phyloP scores from a whole-genome alignment of 2,797 vertebrate genomes.

The Schizopygopsis pylzovi region DNA sequence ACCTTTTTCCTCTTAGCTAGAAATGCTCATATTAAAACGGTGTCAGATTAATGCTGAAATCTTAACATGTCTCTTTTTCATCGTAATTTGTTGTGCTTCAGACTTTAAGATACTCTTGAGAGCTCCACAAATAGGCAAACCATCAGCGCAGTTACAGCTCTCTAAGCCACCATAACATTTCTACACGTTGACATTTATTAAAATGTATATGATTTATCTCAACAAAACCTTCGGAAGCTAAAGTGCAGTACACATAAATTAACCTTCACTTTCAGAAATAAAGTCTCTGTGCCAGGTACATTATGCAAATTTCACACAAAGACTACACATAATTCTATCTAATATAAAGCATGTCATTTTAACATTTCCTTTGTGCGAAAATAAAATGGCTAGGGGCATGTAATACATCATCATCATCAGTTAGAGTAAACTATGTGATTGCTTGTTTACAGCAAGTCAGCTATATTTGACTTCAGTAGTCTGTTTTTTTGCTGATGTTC shows the following conservation, averaged over 20 bases:
- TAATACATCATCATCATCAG: constrained; percentile 23
- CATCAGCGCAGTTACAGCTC: background rate
- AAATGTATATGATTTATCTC: constrained; percentile 39
- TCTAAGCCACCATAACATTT: constrained; percentile 17
- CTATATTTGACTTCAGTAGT: constrained; percentile 20
- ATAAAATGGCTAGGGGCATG: constrained; percentile 32
- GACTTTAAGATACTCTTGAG: background rate
- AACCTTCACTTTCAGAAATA: constrained; percentile 40
- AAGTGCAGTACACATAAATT: constrained; percentile 48
- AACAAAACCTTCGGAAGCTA: background rate
- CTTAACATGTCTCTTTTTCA: background rate
- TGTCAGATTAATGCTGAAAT: constrained; percentile 21
- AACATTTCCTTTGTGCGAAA: constrained; percentile 29
- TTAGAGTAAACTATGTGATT: constrained; percentile 32
- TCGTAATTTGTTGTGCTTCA: background rate
- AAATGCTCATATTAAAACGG: background rate
- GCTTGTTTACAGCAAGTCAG: constrained; percentile 31
- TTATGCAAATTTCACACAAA: constrained; percentile 32
- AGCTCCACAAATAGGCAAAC: constrained; percentile 14
- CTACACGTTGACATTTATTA: constrained; percentile 36
- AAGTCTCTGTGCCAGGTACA: constrained; percentile 15
- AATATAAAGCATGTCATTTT: constrained; percentile 32
- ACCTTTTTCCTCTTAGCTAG: background rate
- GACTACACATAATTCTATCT: constrained; percentile 27
- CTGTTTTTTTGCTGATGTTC: background rate